Evolutionary conservation across 1,140 invertebrate genomes (phyloP).

Genomic region (Frieseomelitta varia): DNA sequence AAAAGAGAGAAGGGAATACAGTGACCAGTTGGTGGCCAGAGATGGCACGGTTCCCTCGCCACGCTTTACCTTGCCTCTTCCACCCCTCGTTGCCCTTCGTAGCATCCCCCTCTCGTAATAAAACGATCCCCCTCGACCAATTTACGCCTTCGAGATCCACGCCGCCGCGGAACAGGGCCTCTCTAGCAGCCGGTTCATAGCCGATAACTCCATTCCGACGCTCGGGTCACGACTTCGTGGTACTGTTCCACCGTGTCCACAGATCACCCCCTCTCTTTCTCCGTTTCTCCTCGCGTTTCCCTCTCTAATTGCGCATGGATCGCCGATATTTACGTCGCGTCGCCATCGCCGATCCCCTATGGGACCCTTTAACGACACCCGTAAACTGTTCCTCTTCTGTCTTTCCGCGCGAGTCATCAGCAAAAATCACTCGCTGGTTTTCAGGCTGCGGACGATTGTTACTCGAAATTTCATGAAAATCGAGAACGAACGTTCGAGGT

Average conservation of each 20-base stretch:
- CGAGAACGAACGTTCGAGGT: too few relatives aligned
- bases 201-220: constrained; percentile 70
- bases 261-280: constrained; percentile 7
- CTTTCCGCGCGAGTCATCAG: constrained; percentile 6
- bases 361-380: constrained; percentile 20
- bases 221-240: constrained; percentile 61
- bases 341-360: constrained; percentile 11
- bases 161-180: constrained; percentile 45
- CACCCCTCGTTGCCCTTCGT: neutral
- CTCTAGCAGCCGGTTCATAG: constrained; percentile 61
- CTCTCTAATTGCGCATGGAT: constrained; percentile 61
- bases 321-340: constrained; percentile 53
- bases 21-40: constrained; percentile 45
- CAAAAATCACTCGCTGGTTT: constrained; percentile 20
- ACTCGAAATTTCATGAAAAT: too few relatives aligned
- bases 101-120: constrained; percentile 60
- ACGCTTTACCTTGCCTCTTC: neutral
- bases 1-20: constrained; percentile 12
- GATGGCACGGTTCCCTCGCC: neutral
- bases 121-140: constrained; percentile 68
- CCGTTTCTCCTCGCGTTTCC: constrained; percentile 17
- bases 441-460: too few relatives aligned
- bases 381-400: constrained; percentile 28
- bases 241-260: constrained; percentile 42
- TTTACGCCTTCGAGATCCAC: constrained; percentile 69